phyloP scores from a whole-genome alignment of 2,797 vertebrate species.

The Brachyalestes nurse region DNA sequence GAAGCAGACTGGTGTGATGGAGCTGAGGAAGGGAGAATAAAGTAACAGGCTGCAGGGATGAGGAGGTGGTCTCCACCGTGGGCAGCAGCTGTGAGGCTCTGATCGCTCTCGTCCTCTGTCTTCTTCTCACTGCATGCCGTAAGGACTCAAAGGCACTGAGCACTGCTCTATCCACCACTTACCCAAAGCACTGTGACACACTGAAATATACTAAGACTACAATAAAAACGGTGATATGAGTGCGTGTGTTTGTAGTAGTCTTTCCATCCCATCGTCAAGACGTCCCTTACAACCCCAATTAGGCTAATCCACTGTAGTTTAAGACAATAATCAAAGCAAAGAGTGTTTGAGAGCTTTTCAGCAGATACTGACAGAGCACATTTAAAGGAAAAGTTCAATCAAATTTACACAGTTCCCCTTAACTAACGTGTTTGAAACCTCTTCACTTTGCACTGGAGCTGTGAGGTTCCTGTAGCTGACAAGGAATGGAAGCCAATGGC shows the following conservation, averaged over 20 bases:
- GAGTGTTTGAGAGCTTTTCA: background rate
- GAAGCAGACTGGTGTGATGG: background rate
- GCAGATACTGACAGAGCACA: background rate
- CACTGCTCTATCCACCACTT: conserved; percentile 1
- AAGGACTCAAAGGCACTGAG: conserved; percentile 11
- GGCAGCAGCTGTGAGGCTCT: background rate
- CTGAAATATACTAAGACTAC: conserved; percentile 16
- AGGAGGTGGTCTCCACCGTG: background rate
- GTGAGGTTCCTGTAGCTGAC: background rate
- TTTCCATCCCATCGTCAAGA: background rate
- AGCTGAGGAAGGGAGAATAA: background rate
- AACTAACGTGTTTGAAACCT: background rate
- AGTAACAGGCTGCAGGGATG: background rate
- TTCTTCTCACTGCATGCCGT: background rate
- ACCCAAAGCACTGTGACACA: conserved; percentile 19
- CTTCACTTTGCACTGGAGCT: background rate
- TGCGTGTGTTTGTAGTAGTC: conserved; percentile 23
- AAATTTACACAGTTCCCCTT: background rate
- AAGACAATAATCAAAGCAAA: background rate
- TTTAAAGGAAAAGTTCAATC: background rate
- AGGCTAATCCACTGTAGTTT: conserved; percentile 4
- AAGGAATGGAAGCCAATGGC: background rate
- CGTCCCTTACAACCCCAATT: background rate
- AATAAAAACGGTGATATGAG: conserved; percentile 50
- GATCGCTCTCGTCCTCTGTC: background rate